Percentiles rank a stretch among this genome's conserved stretches.
phyloP scores from a whole-genome alignment of 2,888 invertebrate species.

The Asteroscopus sphinx region DNA sequence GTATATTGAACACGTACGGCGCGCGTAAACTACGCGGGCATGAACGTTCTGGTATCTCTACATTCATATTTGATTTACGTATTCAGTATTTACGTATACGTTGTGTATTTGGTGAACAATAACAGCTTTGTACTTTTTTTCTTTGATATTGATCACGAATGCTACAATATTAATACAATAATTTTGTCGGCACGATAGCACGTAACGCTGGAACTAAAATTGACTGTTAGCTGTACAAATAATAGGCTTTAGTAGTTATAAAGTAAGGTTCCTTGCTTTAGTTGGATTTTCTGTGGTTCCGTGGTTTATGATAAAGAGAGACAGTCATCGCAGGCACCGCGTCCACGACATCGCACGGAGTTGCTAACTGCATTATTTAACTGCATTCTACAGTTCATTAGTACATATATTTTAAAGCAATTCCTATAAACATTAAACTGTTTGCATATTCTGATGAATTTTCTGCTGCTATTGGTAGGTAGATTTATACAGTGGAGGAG shows the following conservation, averaged over 20 bases:
- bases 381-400: conserved; percentile 63
- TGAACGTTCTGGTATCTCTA: conserved; percentile 32
- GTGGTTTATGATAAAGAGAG: conserved; percentile 63
- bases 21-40: conserved; percentile 25
- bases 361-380: conserved; percentile 68
- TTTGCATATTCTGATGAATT: conserved; percentile 17
- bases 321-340: conserved; percentile 41
- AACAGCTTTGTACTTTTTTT: conserved; percentile 44
- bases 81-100: conserved; percentile 29
- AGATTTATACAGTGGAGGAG: conserved; percentile 13
- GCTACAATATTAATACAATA: conserved; percentile 42
- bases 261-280: conserved; percentile 58
- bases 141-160: conserved; percentile 40
- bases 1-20: conserved; percentile 35
- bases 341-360: conserved; percentile 44
- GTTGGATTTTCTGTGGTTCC: too few relatives aligned
- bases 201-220: conserved; percentile 24
- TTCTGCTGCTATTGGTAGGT: conserved; percentile 2
- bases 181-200: conserved; percentile 40
- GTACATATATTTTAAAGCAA: conserved; percentile 12
- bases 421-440: conserved; percentile 13
- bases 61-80: conserved; percentile 48
- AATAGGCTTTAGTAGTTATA: conserved; percentile 40
- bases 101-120: conserved; percentile 32
- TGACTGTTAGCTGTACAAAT: conserved; percentile 25